Evolutionary conservation across 2,113 vertebrate genomes (phyloP).

Genomic region (Embiotoca jacksoni): DNA sequence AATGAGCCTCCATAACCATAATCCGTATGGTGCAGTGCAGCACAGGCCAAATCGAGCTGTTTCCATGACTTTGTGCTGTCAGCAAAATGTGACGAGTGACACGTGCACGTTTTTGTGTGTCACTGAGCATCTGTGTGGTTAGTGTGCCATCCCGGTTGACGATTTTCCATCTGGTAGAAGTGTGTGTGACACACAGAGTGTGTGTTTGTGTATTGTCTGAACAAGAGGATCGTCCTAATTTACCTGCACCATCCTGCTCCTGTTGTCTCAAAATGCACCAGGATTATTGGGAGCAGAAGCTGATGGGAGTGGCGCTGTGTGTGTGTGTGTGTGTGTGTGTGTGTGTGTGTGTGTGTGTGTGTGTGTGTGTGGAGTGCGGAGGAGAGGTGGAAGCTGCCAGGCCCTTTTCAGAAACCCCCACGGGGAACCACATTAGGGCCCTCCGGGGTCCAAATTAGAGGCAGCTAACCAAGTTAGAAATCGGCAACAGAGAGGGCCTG

Average conservation of each 20-base stretch:
- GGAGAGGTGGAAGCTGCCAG: conserved; percentile 45
- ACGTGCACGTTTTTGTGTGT: conserved; percentile 6
- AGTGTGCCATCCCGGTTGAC: conserved; percentile 42
- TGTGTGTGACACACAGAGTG: background rate
- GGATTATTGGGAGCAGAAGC: conserved; percentile 60
- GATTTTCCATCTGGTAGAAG: conserved; percentile 58
- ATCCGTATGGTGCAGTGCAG: conserved; percentile 68
- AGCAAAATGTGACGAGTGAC: conserved; percentile 68
- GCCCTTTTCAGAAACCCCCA: conserved; percentile 58
- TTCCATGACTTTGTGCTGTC: conserved; percentile 73
- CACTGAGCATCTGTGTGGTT: conserved; percentile 67
- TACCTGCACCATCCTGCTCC: conserved; percentile 50
- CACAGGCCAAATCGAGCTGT: conserved; percentile 48
- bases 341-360: background rate
- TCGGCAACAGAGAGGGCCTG: conserved; percentile 57
- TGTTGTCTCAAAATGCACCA: conserved; percentile 17
- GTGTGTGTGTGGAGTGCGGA: background rate
- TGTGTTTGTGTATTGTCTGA: conserved; percentile 43
- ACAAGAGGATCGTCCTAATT: conserved; percentile 7
- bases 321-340: conserved; percentile 16
- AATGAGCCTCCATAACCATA: conserved; percentile 73
- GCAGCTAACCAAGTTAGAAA: conserved; percentile 74
- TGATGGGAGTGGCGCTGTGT: conserved; percentile 33
- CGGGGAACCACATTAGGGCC: conserved; percentile 67
- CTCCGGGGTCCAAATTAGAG: conserved; percentile 75